Percentiles rank a stretch among this genome's conserved stretches.
Evolutionary conservation across 2,113 vertebrate species (phyloP).

Genomic region (Apodemus speciosus): DNA sequence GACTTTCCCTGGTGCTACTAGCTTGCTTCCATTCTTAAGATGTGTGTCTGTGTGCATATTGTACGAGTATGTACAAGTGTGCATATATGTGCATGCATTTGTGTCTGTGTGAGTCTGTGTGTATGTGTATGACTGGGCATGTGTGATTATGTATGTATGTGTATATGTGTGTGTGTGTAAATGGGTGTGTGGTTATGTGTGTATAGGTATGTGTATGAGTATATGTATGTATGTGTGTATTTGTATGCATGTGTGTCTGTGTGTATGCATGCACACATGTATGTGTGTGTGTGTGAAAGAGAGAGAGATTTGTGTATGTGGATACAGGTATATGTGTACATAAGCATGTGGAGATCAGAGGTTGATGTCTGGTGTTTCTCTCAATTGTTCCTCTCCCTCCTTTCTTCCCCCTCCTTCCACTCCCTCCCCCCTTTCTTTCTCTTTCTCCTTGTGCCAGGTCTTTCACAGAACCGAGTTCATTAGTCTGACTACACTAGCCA

Average conservation of each 20-base stretch:
- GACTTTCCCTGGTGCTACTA: conserved; percentile 24
- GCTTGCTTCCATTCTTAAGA: conserved; percentile 55
- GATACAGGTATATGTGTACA: background rate
- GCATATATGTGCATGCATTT: background rate
- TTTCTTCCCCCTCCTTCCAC: no score
- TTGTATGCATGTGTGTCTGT: background rate
- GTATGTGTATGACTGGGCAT: background rate
- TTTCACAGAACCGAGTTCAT: background rate
- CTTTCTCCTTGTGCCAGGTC: background rate
- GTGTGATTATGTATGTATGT: background rate
- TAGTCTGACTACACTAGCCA: background rate
- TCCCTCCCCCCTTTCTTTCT: background rate
- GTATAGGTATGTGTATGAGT: background rate
- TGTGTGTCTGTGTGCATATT: background rate
- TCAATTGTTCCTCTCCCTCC: background rate
- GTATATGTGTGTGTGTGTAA: background rate
- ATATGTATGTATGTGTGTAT: background rate
- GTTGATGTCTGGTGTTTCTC: background rate
- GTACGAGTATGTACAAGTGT: background rate
- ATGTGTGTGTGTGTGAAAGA: background rate
- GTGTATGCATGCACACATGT: background rate
- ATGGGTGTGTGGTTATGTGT: no score
- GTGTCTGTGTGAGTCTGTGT: background rate
- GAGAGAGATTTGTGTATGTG: background rate
- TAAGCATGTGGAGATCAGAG: background rate